phyloP scores from a whole-genome alignment of 2,888 invertebrate genomes.

The Temnothorax rugatulus region DNA sequence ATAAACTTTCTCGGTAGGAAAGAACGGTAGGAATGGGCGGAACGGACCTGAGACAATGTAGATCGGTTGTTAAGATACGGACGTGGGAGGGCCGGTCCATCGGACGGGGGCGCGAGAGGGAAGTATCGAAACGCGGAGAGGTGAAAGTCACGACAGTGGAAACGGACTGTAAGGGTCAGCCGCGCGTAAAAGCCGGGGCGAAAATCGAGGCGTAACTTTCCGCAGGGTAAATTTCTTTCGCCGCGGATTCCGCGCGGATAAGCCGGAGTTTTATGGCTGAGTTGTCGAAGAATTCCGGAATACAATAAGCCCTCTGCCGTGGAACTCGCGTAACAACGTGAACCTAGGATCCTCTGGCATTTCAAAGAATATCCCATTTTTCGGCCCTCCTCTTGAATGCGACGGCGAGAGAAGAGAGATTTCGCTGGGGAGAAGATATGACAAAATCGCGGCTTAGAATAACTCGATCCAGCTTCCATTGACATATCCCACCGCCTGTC shows the following conservation, averaged over 20 bases:
- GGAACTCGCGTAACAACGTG: conserved; percentile 20
- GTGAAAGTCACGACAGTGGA: conserved; percentile 52
- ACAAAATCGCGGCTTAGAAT: conserved; percentile 41
- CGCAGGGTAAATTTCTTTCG: conserved; percentile 46
- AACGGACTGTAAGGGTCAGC: conserved; percentile 39
- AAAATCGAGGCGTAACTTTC: conserved; percentile 59
- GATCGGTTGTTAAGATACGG: conserved; percentile 84
- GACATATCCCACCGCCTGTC: not conserved
- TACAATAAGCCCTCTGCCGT: conserved; percentile 25
- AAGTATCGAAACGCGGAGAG: conserved; percentile 32
- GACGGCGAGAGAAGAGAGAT: not conserved
- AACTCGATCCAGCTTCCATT: conserved; percentile 30
- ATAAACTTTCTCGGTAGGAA: conserved; percentile 76
- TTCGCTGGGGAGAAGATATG: not conserved
- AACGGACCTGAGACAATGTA: conserved; percentile 82
- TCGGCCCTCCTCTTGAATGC: not conserved
- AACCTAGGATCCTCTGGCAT: conserved; percentile 13
- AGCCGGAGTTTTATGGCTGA: conserved; percentile 65
- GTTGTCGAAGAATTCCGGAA: conserved; percentile 58
- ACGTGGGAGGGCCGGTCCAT: conserved; percentile 65
- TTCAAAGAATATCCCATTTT: conserved; percentile 14
- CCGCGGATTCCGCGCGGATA: conserved; percentile 62
- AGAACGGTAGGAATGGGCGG: conserved; percentile 69
- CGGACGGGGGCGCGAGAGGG: conserved; percentile 16
- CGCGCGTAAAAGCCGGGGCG: conserved; percentile 24